phyloP scores from a whole-genome alignment of 2,888 invertebrate genomes.

The Cheilosia urbana region DNA sequence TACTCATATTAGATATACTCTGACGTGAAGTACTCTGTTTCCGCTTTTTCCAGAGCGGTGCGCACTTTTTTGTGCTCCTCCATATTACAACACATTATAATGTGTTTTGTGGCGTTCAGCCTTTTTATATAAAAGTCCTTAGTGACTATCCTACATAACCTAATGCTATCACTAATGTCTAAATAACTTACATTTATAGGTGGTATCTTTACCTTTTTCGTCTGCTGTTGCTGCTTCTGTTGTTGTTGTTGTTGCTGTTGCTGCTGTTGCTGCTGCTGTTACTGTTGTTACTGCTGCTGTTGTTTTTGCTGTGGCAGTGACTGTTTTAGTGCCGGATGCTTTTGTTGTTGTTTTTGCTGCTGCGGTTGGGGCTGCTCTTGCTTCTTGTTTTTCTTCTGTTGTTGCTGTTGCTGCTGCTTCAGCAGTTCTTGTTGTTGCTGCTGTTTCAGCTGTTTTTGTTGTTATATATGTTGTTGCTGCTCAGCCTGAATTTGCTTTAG shows the following conservation, averaged over 20 bases:
- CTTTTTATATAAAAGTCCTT: neutral
- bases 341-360: neutral
- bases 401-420: neutral
- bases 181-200: neutral
- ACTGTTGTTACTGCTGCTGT: neutral
- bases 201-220: neutral
- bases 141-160: neutral
- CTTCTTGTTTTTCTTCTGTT: too few species aligned
- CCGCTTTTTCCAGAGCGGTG: too few species aligned
- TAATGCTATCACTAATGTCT: neutral
- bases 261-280: too few species aligned
- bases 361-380: neutral
- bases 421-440: neutral
- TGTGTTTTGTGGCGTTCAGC: neutral
- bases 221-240: too few species aligned
- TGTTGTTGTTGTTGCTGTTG: too few species aligned
- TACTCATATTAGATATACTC: too few species aligned
- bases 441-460: too few species aligned
- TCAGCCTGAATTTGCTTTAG: too few species aligned
- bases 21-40: too few species aligned
- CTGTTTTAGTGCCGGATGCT: too few species aligned
- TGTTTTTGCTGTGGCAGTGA: neutral
- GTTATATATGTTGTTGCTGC: too few species aligned
- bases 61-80: too few species aligned
- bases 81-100: neutral